These are phyloP conservation scores for Premnoplex brunnescens DNA, from an alignment of 2,797 vertebrate genomes.

Conservation along the genomic window DNA sequence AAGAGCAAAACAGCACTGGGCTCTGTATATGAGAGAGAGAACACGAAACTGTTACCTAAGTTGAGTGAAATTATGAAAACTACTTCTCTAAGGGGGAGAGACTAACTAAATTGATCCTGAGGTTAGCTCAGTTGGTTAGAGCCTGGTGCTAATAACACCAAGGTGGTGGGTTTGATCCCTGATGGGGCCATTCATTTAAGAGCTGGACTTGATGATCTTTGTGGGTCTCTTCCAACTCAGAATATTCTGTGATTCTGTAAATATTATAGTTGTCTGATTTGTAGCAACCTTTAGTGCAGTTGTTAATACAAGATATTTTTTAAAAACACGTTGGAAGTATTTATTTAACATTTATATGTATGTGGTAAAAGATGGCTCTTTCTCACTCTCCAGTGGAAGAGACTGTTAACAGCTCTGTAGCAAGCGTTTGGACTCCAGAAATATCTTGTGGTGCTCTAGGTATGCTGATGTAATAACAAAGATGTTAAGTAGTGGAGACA, in stretches of 20 bases:
- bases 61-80: neutral
- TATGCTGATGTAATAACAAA: slow-evolving; percentile 4
- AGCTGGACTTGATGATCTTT: neutral
- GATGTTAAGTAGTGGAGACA: slow-evolving; percentile 8
- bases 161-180: neutral
- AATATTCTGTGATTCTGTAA: neutral
- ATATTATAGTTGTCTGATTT: neutral
- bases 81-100: neutral
- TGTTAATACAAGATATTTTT: neutral
- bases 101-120: neutral
- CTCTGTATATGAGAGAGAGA: neutral
- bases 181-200: neutral
- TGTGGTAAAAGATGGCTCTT: neutral
- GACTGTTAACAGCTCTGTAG: neutral
- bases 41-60: neutral
- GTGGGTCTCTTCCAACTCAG: neutral
- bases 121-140: neutral
- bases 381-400: neutral
- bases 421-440: neutral
- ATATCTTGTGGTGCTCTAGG: neutral
- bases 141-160: neutral
- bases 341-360: neutral
- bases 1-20: neutral
- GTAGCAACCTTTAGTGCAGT: neutral
- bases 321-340: neutral